Percentiles rank a stretch among this genome's conserved stretches.
Evolutionary conservation across 2,797 vertebrate species (phyloP).

Genomic region (Crax fasciolata): DNA sequence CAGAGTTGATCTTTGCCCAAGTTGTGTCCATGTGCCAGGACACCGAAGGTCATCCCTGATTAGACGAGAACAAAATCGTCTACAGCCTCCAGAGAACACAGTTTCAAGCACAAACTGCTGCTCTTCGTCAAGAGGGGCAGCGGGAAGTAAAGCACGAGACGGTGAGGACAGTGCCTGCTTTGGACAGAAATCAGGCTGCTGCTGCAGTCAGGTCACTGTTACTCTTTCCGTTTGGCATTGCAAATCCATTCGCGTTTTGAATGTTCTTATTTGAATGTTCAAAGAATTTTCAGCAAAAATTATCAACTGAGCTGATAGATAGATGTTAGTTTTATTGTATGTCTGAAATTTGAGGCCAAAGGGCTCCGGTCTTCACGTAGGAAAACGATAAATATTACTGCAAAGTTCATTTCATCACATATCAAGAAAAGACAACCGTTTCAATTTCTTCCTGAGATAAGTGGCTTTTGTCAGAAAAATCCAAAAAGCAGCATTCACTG

Average conservation of each 20-base stretch:
- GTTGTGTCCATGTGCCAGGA: neutral
- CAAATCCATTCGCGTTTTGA: neutral
- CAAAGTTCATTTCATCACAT: neutral
- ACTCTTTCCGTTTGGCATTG: neutral
- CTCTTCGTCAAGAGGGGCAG: neutral
- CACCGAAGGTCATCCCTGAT: conserved; percentile 10
- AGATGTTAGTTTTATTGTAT: neutral
- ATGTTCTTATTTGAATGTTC: neutral
- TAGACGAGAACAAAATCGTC: neutral
- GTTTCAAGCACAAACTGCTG: fast-evolving
- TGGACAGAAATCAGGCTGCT: neutral
- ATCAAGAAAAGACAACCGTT: neutral
- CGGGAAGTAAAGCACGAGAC: neutral
- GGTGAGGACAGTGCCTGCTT: too few relatives aligned
- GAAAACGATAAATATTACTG: neutral
- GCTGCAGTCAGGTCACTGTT: neutral
- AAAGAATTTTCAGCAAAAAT: neutral
- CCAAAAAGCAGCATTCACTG: neutral
- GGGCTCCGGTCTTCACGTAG: neutral
- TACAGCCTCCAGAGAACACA: neutral
- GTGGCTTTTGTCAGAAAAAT: neutral
- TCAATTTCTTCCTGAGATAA: neutral
- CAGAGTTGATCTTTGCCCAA: neutral
- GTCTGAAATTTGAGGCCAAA: neutral
- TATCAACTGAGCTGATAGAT: fast-evolving